A percentile compares a stretch with the other conserved stretches of the same genome.
Evolutionary conservation across 2,113 vertebrate genomes (phyloP).

Genomic region (Stigmatopora nigra): DNA sequence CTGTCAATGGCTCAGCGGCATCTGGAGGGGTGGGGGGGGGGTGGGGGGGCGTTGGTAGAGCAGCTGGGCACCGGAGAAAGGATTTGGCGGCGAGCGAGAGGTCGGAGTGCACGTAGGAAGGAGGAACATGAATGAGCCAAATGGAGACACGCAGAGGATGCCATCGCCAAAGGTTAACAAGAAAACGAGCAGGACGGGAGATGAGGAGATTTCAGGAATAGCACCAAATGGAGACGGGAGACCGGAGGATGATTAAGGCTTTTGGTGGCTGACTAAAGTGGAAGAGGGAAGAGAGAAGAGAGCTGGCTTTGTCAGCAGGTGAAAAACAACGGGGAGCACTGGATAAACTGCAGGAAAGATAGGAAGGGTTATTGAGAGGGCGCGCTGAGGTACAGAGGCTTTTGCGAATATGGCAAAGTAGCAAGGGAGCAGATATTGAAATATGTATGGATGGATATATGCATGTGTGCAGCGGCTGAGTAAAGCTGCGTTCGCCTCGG

Average conservation of each 20-base stretch:
- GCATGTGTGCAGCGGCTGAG: too few relatives aligned
- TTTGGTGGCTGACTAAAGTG: constrained; percentile 21
- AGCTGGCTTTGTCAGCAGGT: constrained; percentile 51
- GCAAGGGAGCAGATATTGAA: constrained; percentile 14
- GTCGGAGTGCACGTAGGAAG: constrained; percentile 43
- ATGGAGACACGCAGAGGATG: constrained; percentile 22
- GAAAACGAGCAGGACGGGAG: constrained; percentile 20
- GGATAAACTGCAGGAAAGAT: constrained; percentile 39
- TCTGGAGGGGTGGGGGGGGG: too few relatives aligned
- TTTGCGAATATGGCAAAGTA: constrained; percentile 21
- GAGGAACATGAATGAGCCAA: constrained; percentile 33
- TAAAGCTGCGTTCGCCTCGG: too few relatives aligned
- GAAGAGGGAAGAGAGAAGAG: constrained; percentile 6
- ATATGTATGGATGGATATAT: too few relatives aligned
- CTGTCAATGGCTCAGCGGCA: constrained; percentile 60
- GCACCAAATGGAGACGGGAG: constrained; percentile 30
- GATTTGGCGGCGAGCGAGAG: constrained; percentile 48
- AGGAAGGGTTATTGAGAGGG: constrained; percentile 35
- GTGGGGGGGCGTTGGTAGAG: constrained; percentile 43
- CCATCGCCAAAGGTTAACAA: constrained; percentile 38
- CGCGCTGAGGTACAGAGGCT: constrained; percentile 15
- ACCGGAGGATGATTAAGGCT: constrained; percentile 46
- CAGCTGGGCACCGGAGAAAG: constrained; percentile 55
- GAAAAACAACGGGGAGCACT: constrained; percentile 43
- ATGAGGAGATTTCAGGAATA: constrained; percentile 41